These are phyloP conservation scores for Campylomormyrus numenius DNA, from an alignment of 2,113 vertebrate genomes.

Conservation along the genomic window DNA sequence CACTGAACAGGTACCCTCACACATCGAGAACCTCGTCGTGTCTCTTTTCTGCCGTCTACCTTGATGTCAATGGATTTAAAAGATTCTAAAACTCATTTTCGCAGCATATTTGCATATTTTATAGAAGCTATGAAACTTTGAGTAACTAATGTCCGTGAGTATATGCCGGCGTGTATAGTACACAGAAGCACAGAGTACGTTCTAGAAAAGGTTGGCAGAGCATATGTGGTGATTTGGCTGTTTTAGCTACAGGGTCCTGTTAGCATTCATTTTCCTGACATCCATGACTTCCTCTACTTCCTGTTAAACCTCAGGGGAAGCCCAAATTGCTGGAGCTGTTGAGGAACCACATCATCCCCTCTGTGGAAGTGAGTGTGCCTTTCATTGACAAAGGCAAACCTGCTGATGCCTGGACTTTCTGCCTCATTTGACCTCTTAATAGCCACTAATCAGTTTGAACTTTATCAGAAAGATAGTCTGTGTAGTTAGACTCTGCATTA, in stretches of 20 bases:
- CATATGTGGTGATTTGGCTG: neutral
- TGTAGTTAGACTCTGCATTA: neutral
- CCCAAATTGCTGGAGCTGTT: slow-evolving; percentile 77
- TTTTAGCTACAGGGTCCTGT: neutral
- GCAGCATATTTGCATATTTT: neutral
- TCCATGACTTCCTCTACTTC: neutral
- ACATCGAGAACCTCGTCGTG: neutral
- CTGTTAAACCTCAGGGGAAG: slow-evolving; percentile 62
- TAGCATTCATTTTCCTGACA: neutral
- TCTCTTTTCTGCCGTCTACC: neutral
- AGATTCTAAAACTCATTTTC: neutral
- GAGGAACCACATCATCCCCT: slow-evolving; percentile 71
- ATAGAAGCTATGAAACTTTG: neutral
- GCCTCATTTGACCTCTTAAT: neutral
- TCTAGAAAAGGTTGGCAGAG: neutral
- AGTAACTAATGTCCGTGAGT: neutral
- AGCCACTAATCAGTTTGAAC: neutral
- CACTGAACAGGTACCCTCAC: slow-evolving; percentile 63
- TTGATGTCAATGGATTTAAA: neutral
- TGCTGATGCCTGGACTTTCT: neutral
- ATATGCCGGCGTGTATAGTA: neutral
- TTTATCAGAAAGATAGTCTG: neutral
- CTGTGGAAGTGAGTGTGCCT: slow-evolving; percentile 58
- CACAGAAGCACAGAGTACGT: neutral
- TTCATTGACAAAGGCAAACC: neutral